phyloP scores from a whole-genome alignment of 1,140 invertebrate genomes.

The Gonatopus flavifemur region DNA sequence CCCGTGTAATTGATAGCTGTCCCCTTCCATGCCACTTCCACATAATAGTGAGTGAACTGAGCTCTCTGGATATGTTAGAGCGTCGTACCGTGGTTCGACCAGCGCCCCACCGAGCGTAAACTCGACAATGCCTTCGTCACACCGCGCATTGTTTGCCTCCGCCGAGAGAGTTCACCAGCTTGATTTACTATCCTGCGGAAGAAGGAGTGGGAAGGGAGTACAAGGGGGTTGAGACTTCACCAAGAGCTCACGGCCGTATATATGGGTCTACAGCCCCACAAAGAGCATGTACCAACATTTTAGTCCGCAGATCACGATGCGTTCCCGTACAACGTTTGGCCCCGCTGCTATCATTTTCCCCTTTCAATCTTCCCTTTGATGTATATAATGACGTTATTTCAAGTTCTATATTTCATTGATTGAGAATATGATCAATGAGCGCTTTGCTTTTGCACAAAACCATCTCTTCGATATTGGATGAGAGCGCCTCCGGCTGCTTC shows the following conservation, averaged over 20 bases:
- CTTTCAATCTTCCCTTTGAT: too few relatives aligned
- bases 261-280: slow-evolving; percentile 37
- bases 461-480: too few relatives aligned
- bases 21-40: slow-evolving; percentile 17
- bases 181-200: slow-evolving; percentile 48
- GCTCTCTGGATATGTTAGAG: slow-evolving; percentile 34
- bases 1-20: slow-evolving; percentile 53
- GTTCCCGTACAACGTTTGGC: too few relatives aligned
- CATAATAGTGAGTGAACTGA: slow-evolving; percentile 46
- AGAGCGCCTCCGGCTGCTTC: too few relatives aligned
- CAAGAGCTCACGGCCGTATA: slow-evolving; percentile 28
- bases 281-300: slow-evolving; percentile 46
- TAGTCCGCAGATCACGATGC: slow-evolving; percentile 26
- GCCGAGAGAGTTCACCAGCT: slow-evolving; percentile 37
- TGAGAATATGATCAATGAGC: too few relatives aligned
- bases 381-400: too few relatives aligned
- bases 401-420: too few relatives aligned
- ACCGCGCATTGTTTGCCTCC: slow-evolving; percentile 51
- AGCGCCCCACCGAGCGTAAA: slow-evolving; percentile 51
- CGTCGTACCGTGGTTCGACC: slow-evolving; percentile 13
- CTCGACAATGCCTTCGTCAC: slow-evolving; percentile 54
- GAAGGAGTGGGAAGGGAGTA: too few relatives aligned
- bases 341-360: too few relatives aligned
- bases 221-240: slow-evolving; percentile 11
- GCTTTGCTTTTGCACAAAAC: too few relatives aligned